Conservation (phyloP, 2,888 invertebrate species). For the Eupithecia insigniata region DNA sequence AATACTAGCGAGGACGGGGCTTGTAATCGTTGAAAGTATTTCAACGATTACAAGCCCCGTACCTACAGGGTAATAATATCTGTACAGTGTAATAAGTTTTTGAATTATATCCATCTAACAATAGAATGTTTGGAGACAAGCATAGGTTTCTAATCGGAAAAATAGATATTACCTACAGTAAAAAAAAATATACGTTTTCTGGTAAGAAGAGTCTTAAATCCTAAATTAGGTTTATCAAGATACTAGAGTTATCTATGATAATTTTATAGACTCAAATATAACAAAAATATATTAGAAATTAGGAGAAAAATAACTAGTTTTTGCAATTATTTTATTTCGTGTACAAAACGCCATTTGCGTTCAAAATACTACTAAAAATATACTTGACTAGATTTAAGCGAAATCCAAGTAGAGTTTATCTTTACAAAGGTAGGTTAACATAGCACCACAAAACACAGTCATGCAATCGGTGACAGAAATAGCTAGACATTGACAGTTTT, state of each 20-base stretch:
- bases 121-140: neutral
- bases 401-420: neutral
- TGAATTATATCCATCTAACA: neutral
- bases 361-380: too few relatives aligned
- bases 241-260: too few relatives aligned
- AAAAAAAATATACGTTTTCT: too few relatives aligned
- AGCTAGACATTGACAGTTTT: neutral
- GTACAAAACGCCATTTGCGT: neutral
- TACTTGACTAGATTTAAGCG: too few relatives aligned
- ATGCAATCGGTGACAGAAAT: neutral
- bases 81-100: neutral
- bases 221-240: too few relatives aligned
- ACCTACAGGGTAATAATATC: neutral
- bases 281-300: too few relatives aligned
- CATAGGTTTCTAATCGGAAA: neutral
- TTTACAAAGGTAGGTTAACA: neutral
- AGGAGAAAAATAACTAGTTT: too few relatives aligned
- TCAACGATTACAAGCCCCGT: neutral
- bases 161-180: too few relatives aligned
- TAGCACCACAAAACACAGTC: neutral
- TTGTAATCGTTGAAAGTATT: constrained; percentile 14
- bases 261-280: too few relatives aligned
- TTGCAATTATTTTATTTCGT: neutral
- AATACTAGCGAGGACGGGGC: constrained; percentile 41
- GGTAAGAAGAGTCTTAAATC: too few relatives aligned